Evolutionary conservation across 2,113 vertebrate genomes (phyloP).

Genomic region (Chiloscyllium plagiosum): DNA sequence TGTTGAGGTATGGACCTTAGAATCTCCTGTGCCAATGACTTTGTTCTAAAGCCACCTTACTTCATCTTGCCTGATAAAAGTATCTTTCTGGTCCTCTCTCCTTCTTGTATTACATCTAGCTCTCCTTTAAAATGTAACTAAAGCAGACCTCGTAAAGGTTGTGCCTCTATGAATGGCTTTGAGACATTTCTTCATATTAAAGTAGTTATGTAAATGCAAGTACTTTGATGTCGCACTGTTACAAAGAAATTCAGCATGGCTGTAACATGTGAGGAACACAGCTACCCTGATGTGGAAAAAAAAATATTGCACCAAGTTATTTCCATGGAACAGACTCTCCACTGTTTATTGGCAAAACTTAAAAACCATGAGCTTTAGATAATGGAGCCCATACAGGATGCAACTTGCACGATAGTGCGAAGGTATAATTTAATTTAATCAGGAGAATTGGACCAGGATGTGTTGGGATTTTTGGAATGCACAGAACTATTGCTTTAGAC

Average conservation of each 20-base stretch:
- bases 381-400: neutral
- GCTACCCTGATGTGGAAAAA: neutral
- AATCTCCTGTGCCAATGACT: too few species aligned
- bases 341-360: neutral
- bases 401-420: neutral
- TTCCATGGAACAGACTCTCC: neutral
- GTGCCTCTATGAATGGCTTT: neutral
- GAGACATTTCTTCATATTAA: neutral
- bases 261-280: neutral
- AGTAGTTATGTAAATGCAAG: neutral
- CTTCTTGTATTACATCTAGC: too few species aligned
- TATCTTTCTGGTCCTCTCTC: too few species aligned
- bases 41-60: too few species aligned
- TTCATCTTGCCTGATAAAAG: too few species aligned
- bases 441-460: neutral
- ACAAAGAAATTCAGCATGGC: neutral
- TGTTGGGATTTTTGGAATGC: neutral
- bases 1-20: too few species aligned
- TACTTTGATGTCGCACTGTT: neutral
- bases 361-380: neutral
- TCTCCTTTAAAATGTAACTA: too few species aligned
- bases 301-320: neutral
- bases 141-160: neutral
- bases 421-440: neutral
- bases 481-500: neutral